phyloP scores from a whole-genome alignment of 2,888 invertebrate species.

The Stenchaetothrips biformis region DNA sequence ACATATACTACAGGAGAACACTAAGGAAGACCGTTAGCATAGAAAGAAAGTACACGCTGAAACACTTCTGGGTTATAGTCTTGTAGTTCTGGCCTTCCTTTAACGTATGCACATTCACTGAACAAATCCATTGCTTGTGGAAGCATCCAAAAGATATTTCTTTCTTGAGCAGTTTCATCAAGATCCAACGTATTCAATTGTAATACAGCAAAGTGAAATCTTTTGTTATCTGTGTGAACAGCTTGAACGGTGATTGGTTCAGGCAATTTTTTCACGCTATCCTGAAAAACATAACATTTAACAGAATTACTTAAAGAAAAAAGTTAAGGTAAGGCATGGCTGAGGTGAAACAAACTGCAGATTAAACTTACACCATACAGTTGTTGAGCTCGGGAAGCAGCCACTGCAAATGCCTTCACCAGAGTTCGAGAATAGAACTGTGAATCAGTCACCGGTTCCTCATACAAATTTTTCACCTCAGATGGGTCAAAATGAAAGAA shows the following conservation, averaged over 20 bases:
- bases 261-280: slow-evolving; percentile 59
- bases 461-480: slow-evolving; percentile 63
- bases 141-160: slow-evolving; percentile 74
- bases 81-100: slow-evolving; percentile 60
- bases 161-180: slow-evolving; percentile 44
- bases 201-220: slow-evolving; percentile 74
- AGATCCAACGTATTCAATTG: slow-evolving; percentile 79
- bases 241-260: slow-evolving; percentile 78
- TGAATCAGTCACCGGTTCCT: slow-evolving; percentile 58
- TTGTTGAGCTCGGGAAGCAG: slow-evolving; percentile 70
- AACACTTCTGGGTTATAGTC: slow-evolving; percentile 77
- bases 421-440: slow-evolving; percentile 67
- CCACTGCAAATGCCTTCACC: slow-evolving; percentile 68
- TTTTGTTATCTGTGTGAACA: slow-evolving; percentile 71
- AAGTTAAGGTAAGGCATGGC: slow-evolving; percentile 33
- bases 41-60: slow-evolving; percentile 71
- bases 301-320: not conserved
- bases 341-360: slow-evolving; percentile 27
- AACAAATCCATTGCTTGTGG: slow-evolving; percentile 61
- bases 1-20: not conserved
- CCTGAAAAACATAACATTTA: slow-evolving; percentile 46
- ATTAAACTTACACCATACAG: slow-evolving; percentile 60
- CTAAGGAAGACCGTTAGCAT: slow-evolving; percentile 47
- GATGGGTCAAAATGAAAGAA: slow-evolving; percentile 64
- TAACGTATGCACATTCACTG: slow-evolving; percentile 57